Base-by-base conservation (phyloP, 1,140 invertebrate genomes). In the Brachionus asplanchnoidis region DNA sequence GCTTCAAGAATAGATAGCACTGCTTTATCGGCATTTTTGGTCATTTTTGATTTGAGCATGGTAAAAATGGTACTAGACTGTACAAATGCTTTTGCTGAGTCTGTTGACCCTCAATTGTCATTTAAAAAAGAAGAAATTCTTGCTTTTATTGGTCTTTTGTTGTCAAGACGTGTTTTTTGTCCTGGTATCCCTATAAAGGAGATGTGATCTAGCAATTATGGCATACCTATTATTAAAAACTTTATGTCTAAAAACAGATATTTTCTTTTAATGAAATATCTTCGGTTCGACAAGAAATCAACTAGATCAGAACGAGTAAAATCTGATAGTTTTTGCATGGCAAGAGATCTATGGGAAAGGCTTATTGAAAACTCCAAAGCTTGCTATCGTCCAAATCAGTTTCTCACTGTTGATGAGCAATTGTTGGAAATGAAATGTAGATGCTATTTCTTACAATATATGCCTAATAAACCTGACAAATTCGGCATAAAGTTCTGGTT, bases 381-480 rank as follows among this genome's bases (percentile, higher is more conserved):
- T 36, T 68, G 65, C 14, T 68, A 68, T 17, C 65, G 65, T 68
- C 65, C 53, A 60, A 60, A 60, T 60, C 53, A 60, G 17, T 60
- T 60, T 60, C 17, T 60, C 17, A 60, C 53, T 60, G 53, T 60
- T 60, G 65, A 68, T 68, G 65, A 68, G 32, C 65, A 68, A 68
- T 68, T 68, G 32, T 32, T 68, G 65, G 11, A 28, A 40, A 68
- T 68, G 65, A 68, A 68, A 68, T 68, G 65, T 32, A 68, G 65
- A 68, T 68, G 65, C 65, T 12, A 7, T 68, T 68, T 68, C 65
- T 68, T 68, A 68, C 65, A 68, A 68, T 68, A 68, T 68, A 68
- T 68, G 65, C 65, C 65, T 36, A 68, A 68, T 68, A 68, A 68
- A 68, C 65, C 65, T 68, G 65, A 68, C 65, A 68, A 68, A 68